These are phyloP conservation scores for Grammomys dolichurus DNA, from an alignment of 2,113 vertebrate species.

Conservation along the genomic window DNA sequence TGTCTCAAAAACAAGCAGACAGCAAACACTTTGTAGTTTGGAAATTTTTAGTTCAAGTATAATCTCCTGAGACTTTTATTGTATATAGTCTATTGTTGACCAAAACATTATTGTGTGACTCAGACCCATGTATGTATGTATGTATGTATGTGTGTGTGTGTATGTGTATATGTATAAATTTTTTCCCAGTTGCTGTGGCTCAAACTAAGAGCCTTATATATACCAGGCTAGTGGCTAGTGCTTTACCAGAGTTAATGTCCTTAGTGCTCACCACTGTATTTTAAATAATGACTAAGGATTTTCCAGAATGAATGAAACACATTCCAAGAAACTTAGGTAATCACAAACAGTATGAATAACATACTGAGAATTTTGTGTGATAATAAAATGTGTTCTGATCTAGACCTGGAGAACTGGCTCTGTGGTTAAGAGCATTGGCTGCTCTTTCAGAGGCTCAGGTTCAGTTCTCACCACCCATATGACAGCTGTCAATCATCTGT, in stretches of 20 bases:
- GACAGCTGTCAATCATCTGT: neutral
- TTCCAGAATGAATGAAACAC: slow-evolving; percentile 16
- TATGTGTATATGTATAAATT: neutral
- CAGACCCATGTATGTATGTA: neutral
- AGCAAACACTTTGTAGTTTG: neutral
- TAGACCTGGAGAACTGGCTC: neutral
- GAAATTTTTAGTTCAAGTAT: neutral
- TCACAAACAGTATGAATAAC: neutral
- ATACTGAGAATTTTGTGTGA: neutral
- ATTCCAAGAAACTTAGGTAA: neutral
- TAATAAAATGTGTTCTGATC: neutral
- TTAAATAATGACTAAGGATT: slow-evolving; percentile 31
- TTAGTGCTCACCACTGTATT: neutral
- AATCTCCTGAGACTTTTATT: neutral
- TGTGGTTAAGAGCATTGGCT: neutral
- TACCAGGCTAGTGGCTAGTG: neutral
- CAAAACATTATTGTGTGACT: neutral
- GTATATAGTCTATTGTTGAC: neutral
- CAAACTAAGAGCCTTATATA: neutral
- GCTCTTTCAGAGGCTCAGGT: neutral
- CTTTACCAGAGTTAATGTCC: neutral
- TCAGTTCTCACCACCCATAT: neutral
- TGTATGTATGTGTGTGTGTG: too few relatives aligned
- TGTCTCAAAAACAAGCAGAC: neutral
- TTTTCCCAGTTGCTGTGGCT: neutral